Base-by-base conservation (phyloP, 1,140 invertebrate genomes). In the Ceratina australensis region DNA sequence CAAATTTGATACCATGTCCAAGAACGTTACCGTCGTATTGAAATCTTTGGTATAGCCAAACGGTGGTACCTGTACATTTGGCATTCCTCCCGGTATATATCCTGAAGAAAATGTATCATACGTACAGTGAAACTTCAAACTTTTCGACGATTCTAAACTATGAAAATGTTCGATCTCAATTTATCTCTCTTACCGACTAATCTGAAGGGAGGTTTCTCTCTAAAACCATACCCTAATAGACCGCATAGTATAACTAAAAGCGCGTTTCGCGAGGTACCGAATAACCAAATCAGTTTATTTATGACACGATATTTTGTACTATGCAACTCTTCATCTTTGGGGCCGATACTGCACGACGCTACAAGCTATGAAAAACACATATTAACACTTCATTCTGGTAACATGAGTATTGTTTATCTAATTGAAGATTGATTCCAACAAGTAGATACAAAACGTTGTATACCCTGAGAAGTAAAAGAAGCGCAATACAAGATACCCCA, bases 221-320 rank as follows among this genome's bases (percentile, higher is more conserved):
- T 81, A 77, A 93, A 93, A 72, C 88, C 89, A 86, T 93, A 95
- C 16, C 95, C 95, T 24, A 96, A 90, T 15, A 93, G 80, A 10
- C 95, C 94, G 80, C 94, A 95, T 18, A 93, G 80, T 52, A 97
- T 92, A 1, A 97, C 96, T 0, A 97, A 93, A 67, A 97, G 93
- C 2, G 96, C 96, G 88, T 97, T 97, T 63, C 96, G 93, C 26
- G 95, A 95, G 1, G 96, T 95, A 33, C 94, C 95, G 66, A 95
- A 85, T 64, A 96, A 89, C 93, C 92, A 94, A 60, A 93, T 82
- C 0, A 93, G 76, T 87, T 93, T 93, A 56, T 94, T 93, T 15
- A 92, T 67, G 18, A 90, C 80, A 8, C 78, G 91, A 52, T 93
- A 92, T 22, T 87, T 88, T 1, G 90, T 91, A 13, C 91, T 94